Evolutionary conservation across 2,888 invertebrate genomes (phyloP).

Genomic region (Cheilosia vernalis): DNA sequence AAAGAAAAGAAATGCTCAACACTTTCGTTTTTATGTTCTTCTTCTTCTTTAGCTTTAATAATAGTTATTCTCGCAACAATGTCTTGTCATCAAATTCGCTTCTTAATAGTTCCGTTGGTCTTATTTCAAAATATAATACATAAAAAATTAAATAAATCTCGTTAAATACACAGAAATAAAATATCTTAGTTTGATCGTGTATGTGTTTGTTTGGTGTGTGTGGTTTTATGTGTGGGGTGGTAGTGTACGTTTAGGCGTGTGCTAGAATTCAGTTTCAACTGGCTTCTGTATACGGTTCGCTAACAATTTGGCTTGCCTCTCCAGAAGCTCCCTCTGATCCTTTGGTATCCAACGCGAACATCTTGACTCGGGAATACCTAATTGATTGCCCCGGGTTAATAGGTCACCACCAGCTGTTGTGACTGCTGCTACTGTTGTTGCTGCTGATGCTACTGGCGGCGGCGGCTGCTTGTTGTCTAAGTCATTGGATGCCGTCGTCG

Average conservation of each 20-base stretch:
- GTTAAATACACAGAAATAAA: constrained; percentile 49
- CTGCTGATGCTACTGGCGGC: no score
- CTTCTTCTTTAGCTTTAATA: constrained; percentile 43
- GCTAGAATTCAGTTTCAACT: constrained; percentile 82
- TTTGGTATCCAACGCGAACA: constrained; percentile 82
- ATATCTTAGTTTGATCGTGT: constrained; percentile 19
- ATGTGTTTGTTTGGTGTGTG: constrained; percentile 10
- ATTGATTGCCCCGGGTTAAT: constrained; percentile 80
- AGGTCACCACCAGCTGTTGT: constrained; percentile 77
- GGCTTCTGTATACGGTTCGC: constrained; percentile 79
- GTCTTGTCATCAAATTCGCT: constrained; percentile 24
- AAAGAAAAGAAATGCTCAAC: constrained; percentile 37
- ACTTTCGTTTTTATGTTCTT: constrained; percentile 30
- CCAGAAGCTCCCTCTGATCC: constrained; percentile 82
- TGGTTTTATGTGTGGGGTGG: constrained; percentile 9
- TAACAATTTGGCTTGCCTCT: constrained; percentile 81
- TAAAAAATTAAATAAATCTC: constrained; percentile 47
- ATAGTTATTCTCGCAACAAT: constrained; percentile 43
- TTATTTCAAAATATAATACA: constrained; percentile 60
- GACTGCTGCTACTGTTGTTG: background rate
- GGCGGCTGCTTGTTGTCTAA: constrained; percentile 36
- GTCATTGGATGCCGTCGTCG: constrained; percentile 56
- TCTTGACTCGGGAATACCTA: constrained; percentile 82
- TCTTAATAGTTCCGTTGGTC: constrained; percentile 35
- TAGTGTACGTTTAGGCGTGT: constrained; percentile 22